phyloP scores from a whole-genome alignment of 2,113 vertebrate genomes.

The Ivindomyrus marchei region DNA sequence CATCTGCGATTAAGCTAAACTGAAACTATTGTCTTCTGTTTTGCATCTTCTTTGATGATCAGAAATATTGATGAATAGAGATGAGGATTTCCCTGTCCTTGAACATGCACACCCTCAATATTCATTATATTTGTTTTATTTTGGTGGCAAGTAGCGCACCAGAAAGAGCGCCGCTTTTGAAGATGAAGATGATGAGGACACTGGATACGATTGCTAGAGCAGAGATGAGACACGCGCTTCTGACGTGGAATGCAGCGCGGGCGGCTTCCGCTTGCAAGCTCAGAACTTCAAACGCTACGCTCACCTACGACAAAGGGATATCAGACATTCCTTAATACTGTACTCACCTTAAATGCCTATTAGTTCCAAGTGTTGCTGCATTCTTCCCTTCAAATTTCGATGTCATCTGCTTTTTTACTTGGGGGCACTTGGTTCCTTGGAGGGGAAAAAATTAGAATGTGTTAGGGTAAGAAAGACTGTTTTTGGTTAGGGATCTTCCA shows the following conservation, averaged over 20 bases:
- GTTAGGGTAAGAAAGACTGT: neutral
- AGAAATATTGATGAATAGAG: neutral
- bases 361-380: neutral
- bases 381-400: neutral
- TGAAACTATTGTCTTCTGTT: no score
- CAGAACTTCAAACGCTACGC: neutral
- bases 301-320: neutral
- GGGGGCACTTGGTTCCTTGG: neutral
- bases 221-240: neutral
- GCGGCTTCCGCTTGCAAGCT: neutral
- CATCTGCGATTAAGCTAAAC: no score
- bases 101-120: neutral
- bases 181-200: neutral
- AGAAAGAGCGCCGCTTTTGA: neutral
- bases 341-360: neutral
- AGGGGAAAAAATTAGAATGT: slow-evolving; percentile 13
- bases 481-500: neutral
- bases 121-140: neutral
- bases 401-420: neutral
- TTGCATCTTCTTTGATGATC: neutral
- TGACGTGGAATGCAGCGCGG: neutral
- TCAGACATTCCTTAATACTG: neutral
- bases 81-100: neutral
- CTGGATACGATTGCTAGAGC: neutral
- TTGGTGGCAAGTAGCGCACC: neutral